Percentiles rank a stretch among this genome's conserved stretches.
These are phyloP conservation scores for Leptinotarsa undecemlineata DNA, from an alignment of 1,140 invertebrate species.

Conservation along the genomic window DNA sequence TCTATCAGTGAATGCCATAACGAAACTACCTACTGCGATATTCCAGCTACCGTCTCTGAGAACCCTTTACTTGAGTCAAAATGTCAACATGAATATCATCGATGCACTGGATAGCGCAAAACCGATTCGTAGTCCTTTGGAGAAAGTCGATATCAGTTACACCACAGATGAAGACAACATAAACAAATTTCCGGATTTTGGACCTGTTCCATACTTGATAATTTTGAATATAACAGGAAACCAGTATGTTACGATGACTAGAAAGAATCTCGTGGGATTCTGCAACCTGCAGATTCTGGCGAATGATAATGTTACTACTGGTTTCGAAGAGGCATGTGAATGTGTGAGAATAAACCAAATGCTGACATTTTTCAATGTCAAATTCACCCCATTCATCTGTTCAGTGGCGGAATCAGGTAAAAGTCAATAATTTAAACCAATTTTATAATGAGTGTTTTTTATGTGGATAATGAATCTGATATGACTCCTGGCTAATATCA, in stretches of 20 bases:
- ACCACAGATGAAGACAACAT: constrained; percentile 35
- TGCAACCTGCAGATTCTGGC: constrained; percentile 42
- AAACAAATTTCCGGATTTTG: constrained; percentile 41
- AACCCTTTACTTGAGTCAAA: constrained; percentile 63
- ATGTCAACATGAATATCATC: constrained; percentile 50
- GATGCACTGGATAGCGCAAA: constrained; percentile 39
- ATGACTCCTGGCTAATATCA: too few species aligned
- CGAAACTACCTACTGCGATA: constrained; percentile 59
- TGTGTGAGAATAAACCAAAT: constrained; percentile 45
- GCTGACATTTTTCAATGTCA: constrained; percentile 37
- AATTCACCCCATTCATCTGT: constrained; percentile 40
- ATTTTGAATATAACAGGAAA: constrained; percentile 42
- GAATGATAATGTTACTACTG: constrained; percentile 38
- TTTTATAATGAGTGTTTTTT: too few species aligned
- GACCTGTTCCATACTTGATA: constrained; percentile 37
- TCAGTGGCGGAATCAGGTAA: constrained; percentile 33
- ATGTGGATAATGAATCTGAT: too few species aligned
- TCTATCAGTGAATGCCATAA: constrained; percentile 41
- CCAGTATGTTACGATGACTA: constrained; percentile 16
- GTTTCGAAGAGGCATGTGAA: constrained; percentile 38
- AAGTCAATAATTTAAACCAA: background rate
- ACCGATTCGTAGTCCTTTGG: constrained; percentile 40
- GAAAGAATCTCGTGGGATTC: constrained; percentile 43
- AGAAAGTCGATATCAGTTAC: constrained; percentile 44
- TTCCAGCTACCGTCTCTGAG: constrained; percentile 62